Evolutionary conservation across 2,113 vertebrate species (phyloP), one percentile per base, ranked within the genome.

Genomic region (Gymnocephalus cernua): DNA sequence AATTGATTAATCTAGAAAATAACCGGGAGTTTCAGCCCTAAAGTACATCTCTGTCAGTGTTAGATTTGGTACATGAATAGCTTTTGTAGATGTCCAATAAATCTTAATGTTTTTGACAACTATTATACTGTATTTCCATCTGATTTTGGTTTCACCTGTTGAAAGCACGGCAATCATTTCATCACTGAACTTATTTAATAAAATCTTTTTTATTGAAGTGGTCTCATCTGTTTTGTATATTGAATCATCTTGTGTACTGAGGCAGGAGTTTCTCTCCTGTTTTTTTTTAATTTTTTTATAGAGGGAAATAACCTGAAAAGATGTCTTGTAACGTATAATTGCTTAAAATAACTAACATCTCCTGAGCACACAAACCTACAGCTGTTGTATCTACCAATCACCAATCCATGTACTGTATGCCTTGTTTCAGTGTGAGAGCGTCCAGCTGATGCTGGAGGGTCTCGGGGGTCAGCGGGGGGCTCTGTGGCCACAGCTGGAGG

Each of bases 381-480:
- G n/a, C 6, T 25, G 32, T 41, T 56, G 47, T 54, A 9, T 35
- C 51, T 6, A 8, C 47, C 48, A 16, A 41, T 74, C 32, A 8
- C 47, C 48, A 16, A 41, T 74, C 32, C 10, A 15, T 66, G 25
- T 38, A 0, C 18, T 58, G 4, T 56, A 2, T 78, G 48, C 75
- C 47, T 53, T 51, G 12, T 89, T 94, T 79, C 84, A 99, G 98
- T 97, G 96, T 88, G 93, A 95, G 86, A 93, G 95, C 54, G 86
- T 94, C 77, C 94, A 94, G 88, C 91, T 82, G 57, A 61, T 95
- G 74, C 61, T 96, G 93, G 92, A 95, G 77, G 92, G 91, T 66
- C 79, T 96, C 41, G 94, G 94, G 81, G 87, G 83, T 47, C 94
- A 92, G 92, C 79, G 7, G 7, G 87, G 80, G 51, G 80, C 95